phyloP scores from a whole-genome alignment of 1,140 invertebrate species.

The Trichomalopsis sarcophagae region DNA sequence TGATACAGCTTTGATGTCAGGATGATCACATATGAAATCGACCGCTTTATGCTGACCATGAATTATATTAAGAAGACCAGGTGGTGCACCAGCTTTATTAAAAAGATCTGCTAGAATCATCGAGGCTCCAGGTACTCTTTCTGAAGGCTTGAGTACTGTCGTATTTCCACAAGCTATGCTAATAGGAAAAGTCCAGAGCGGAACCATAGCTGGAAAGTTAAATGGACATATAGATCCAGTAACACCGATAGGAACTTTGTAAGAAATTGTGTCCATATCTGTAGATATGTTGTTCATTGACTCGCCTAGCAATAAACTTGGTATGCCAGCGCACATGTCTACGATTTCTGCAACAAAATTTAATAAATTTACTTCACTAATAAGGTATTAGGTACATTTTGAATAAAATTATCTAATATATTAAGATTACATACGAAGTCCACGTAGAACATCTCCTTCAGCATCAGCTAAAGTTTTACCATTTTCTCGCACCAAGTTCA shows the following conservation, averaged over 20 bases:
- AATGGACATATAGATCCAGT: slow-evolving; percentile 92
- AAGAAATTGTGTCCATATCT: slow-evolving; percentile 95
- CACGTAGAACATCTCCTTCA: slow-evolving; percentile 97
- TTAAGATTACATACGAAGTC: slow-evolving; percentile 87
- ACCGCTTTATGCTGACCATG: slow-evolving; percentile 96
- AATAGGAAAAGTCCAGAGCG: slow-evolving; percentile 98
- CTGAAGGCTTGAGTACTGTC: slow-evolving; percentile 91
- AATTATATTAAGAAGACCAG: slow-evolving; percentile 96
- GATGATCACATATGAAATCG: slow-evolving; percentile 97
- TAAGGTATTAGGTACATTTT: neutral
- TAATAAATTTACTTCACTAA: neutral
- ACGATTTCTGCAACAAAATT: slow-evolving; percentile 86
- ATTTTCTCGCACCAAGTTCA: slow-evolving; percentile 96
- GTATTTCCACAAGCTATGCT: slow-evolving; percentile 93
- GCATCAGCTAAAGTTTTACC: slow-evolving; percentile 98
- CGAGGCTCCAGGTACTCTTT: slow-evolving; percentile 96
- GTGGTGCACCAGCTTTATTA: slow-evolving; percentile 93
- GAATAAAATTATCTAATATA: neutral
- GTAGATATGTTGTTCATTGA: slow-evolving; percentile 92
- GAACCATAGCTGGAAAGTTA: slow-evolving; percentile 99
- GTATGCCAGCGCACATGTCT: slow-evolving; percentile 96
- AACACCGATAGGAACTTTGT: slow-evolving; percentile 92
- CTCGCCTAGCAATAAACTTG: slow-evolving; percentile 94
- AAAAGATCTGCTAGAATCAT: slow-evolving; percentile 95
- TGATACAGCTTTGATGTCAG: slow-evolving; percentile 97